Evolutionary conservation across 1,140 invertebrate species (phyloP).

Genomic region (Drosophila hydei): DNA sequence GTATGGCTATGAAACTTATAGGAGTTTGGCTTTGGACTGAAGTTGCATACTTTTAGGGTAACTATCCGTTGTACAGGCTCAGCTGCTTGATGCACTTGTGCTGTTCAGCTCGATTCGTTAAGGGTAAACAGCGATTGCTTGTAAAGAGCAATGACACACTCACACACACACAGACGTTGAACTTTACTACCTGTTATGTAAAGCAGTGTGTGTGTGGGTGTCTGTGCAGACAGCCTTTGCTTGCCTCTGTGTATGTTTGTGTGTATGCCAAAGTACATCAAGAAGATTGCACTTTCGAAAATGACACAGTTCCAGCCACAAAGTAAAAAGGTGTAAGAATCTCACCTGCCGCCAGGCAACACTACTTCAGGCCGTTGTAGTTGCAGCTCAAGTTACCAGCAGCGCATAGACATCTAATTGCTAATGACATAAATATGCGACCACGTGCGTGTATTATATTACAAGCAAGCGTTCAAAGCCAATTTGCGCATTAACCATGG

Average conservation of each 20-base stretch:
- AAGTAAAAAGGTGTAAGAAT: conserved; percentile 37
- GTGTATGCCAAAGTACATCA: conserved; percentile 68
- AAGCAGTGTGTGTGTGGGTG: conserved; percentile 24
- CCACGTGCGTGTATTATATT: conserved; percentile 61
- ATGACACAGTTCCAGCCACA: conserved; percentile 63
- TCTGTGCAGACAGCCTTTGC: conserved; percentile 33
- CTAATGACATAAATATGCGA: conserved; percentile 66
- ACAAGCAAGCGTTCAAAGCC: conserved; percentile 66
- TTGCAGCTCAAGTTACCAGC: too few relatives aligned
- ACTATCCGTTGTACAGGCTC: not conserved
- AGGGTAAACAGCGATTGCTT: conserved; percentile 51
- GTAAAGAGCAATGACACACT: conserved; percentile 45
- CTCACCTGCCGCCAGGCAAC: not conserved
- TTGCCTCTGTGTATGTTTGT: conserved; percentile 19
- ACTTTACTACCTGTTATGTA: conserved; percentile 32
- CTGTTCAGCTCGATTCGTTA: conserved; percentile 37
- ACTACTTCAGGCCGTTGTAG: not conserved
- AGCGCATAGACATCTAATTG: conserved; percentile 60
- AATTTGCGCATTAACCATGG: conserved; percentile 76
- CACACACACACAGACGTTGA: conserved; percentile 13
- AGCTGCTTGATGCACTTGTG: not conserved
- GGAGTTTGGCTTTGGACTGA: not conserved
- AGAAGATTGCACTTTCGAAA: conserved; percentile 77
- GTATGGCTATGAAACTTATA: not conserved
- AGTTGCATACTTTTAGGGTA: not conserved